Evolutionary conservation across 1,140 invertebrate genomes (phyloP).

Genomic region (Laupala kohalensis): DNA sequence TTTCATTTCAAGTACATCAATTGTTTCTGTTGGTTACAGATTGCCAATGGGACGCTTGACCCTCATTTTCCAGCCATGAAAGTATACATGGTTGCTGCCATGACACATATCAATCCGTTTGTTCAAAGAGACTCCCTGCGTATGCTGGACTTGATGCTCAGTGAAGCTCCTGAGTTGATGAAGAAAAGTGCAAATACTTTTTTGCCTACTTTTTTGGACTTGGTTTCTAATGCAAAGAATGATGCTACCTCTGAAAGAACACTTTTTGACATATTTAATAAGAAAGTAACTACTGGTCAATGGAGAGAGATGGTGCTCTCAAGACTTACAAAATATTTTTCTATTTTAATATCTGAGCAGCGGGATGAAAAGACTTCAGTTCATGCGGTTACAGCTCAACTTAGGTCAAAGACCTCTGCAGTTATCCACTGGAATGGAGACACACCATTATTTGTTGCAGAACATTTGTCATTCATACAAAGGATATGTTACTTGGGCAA

Average conservation of each 20-base stretch:
- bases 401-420: too few species aligned
- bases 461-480: neutral
- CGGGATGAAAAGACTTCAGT: too few species aligned
- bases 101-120: conserved; percentile 67
- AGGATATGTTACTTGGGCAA: neutral
- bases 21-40: too few species aligned
- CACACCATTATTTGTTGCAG: neutral
- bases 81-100: conserved; percentile 66
- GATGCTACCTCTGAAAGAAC: conserved; percentile 46
- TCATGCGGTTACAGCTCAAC: too few species aligned
- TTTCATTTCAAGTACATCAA: too few species aligned
- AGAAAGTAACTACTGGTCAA: conserved; percentile 52
- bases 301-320: conserved; percentile 59
- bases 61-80: neutral
- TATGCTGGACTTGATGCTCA: neutral
- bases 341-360: conserved; percentile 28
- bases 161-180: neutral
- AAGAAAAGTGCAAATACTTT: neutral
- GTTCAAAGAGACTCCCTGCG: conserved; percentile 66
- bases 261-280: conserved; percentile 45
- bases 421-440: conserved; percentile 10
- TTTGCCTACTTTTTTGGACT: conserved; percentile 54
- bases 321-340: conserved; percentile 45
- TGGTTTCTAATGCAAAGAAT: conserved; percentile 48
- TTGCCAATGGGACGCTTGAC: too few species aligned